Conservation (phyloP, 2,888 invertebrate genomes). For the Dasysyrphus albostriatus region DNA sequence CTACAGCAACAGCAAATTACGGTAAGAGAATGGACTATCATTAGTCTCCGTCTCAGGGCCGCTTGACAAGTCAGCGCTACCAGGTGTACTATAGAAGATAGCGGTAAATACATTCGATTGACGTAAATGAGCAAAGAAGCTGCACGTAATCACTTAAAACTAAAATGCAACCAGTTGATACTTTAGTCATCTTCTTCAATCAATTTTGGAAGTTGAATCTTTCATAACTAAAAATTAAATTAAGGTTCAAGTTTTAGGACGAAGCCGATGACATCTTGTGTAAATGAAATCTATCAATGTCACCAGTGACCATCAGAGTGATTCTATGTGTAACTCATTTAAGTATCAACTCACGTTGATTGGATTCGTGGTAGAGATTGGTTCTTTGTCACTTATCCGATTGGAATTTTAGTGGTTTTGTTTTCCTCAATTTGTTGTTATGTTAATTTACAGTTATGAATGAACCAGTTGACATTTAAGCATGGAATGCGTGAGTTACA, state of each 20-base stretch:
- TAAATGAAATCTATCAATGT: background rate
- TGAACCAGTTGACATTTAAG: conserved; percentile 71
- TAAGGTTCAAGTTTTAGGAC: background rate
- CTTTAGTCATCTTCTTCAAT: conserved; percentile 27
- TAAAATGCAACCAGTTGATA: conserved; percentile 34
- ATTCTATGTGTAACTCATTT: conserved; percentile 16
- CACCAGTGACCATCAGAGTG: background rate
- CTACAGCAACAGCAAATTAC: background rate
- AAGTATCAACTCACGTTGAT: conserved; percentile 22
- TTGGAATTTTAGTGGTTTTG: conserved; percentile 51
- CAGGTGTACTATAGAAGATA: conserved; percentile 58
- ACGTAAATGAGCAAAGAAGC: conserved; percentile 66
- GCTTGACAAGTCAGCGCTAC: background rate
- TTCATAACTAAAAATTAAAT: background rate
- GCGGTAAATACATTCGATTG: conserved; percentile 64
- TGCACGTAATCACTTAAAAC: conserved; percentile 66
- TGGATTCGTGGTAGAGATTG: conserved; percentile 2
- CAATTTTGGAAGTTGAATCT: conserved; percentile 4
- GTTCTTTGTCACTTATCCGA: conserved; percentile 13
- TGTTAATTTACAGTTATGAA: conserved; percentile 68
- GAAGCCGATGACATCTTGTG: background rate
- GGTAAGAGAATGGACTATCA: conserved; percentile 44
- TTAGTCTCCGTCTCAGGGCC: conserved; percentile 44
- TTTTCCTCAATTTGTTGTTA: conserved; percentile 48
- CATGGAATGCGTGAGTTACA: conserved; percentile 54